These are phyloP conservation scores for Parnassius apollo DNA, from an alignment of 2,888 invertebrate species.

Conservation along the genomic window DNA sequence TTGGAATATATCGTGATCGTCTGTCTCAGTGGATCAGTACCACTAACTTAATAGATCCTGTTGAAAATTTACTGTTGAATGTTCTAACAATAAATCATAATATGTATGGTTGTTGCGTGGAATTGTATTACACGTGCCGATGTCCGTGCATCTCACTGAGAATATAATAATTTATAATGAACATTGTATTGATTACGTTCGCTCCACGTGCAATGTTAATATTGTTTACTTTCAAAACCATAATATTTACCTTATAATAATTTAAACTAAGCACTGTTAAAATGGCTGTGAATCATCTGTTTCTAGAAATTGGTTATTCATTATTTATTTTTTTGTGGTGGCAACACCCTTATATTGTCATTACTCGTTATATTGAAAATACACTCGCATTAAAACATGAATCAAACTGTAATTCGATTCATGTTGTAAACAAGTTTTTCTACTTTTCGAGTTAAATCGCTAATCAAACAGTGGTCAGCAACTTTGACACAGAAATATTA, in stretches of 20 bases:
- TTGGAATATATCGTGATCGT: too few species aligned
- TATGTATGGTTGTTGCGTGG: too few species aligned
- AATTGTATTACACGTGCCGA: background rate
- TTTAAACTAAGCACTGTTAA: background rate
- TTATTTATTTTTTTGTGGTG: background rate
- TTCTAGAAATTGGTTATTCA: background rate
- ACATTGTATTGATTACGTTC: background rate
- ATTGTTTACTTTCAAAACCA: background rate
- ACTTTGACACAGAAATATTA: constrained; percentile 3
- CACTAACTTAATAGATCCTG: too few species aligned
- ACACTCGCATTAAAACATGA: too few species aligned
- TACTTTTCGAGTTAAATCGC: background rate
- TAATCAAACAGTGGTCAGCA: background rate
- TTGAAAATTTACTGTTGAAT: too few species aligned
- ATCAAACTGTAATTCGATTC: too few species aligned
- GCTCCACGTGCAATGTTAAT: background rate
- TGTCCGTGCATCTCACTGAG: background rate
- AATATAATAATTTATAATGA: background rate
- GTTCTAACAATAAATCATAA: too few species aligned
- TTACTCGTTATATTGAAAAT: background rate
- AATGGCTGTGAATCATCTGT: background rate
- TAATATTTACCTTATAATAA: background rate
- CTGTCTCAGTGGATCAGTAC: too few species aligned
- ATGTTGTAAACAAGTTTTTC: too few species aligned
- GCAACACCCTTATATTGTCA: background rate